phyloP scores from a whole-genome alignment of 2,797 vertebrate species.

The Spinus pinus region DNA sequence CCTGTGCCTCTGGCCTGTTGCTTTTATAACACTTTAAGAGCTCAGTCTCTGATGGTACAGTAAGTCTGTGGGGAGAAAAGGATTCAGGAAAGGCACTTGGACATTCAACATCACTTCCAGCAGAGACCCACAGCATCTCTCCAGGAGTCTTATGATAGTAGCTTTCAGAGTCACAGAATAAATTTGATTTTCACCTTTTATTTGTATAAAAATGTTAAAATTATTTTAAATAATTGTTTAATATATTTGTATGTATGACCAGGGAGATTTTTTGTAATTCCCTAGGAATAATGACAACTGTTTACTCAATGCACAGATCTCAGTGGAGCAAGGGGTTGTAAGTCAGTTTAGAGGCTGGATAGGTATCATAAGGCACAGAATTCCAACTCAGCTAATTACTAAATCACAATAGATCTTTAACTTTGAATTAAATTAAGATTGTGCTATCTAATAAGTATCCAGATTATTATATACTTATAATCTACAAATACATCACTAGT shows the following conservation, averaged over 20 bases:
- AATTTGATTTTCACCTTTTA: neutral
- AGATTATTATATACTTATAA: neutral
- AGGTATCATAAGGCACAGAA: neutral
- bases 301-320: neutral
- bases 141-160: fast-evolving
- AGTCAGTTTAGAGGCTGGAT: neutral
- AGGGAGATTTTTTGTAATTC: neutral
- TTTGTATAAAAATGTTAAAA: neutral
- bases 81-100: neutral
- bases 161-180: neutral
- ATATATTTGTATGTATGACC: neutral
- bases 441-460: neutral
- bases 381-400: neutral
- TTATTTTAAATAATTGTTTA: neutral
- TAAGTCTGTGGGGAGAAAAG: neutral
- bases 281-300: neutral
- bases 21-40: neutral
- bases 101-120: neutral
- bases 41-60: fast-evolving
- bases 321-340: neutral
- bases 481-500: neutral
- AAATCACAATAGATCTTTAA: neutral
- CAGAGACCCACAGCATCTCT: neutral
- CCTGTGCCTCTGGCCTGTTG: neutral
- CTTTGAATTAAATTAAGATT: neutral